Conservation (phyloP, 2,113 vertebrate genomes). For the Trachemys scripta region DNA sequence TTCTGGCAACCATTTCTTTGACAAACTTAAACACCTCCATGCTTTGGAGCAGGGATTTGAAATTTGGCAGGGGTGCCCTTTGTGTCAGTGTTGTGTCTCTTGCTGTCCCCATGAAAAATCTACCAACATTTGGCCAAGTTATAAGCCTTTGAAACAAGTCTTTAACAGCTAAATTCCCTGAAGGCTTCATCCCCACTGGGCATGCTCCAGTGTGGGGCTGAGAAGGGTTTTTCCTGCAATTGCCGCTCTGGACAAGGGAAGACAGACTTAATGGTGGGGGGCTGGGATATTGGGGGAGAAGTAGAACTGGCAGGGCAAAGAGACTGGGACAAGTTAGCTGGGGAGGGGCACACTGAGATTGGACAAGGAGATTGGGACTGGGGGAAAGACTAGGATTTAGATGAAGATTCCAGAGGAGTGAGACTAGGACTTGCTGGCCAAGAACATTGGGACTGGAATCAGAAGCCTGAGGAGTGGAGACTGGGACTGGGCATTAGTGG, state of each 20-base stretch:
- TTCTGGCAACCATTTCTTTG: background rate
- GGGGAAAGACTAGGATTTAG: background rate
- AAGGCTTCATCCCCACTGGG: background rate
- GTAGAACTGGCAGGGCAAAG: background rate
- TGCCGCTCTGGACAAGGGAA: background rate
- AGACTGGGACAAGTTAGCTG: background rate
- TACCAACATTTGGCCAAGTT: background rate
- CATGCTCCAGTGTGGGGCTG: background rate
- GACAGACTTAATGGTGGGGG: background rate
- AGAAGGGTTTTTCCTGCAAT: background rate
- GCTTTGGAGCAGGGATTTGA: background rate
- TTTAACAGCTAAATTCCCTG: background rate
- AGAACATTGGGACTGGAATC: too few relatives aligned
- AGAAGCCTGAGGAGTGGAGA: too few relatives aligned
- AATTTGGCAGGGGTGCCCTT: background rate
- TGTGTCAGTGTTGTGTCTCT: background rate
- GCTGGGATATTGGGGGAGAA: background rate
- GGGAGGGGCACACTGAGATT: background rate
- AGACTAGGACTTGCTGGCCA: too few relatives aligned
- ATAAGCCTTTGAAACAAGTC: too few relatives aligned
- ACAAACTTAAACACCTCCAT: background rate
- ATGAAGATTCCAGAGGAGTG: background rate
- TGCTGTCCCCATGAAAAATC: background rate
- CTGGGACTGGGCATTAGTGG: too few relatives aligned
- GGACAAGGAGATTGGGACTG: too few relatives aligned